Evolutionary conservation across 64 coral and sea anemone genomes (phyloP).

Genomic region (Stylophora pistillata): DNA sequence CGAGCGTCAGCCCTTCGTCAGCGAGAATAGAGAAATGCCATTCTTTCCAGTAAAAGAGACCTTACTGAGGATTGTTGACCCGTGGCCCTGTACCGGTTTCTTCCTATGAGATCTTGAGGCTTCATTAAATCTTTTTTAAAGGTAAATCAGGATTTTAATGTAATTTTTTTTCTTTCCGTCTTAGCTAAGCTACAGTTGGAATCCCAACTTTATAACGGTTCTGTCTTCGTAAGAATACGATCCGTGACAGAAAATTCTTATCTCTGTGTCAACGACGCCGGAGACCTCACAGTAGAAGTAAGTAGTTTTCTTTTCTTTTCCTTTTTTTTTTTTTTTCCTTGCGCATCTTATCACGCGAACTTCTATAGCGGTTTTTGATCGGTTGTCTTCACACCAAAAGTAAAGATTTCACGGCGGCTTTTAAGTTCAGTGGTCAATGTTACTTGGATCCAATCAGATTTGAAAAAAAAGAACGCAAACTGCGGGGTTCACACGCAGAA

Average conservation of each 20-base stretch:
- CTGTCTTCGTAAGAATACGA: neutral
- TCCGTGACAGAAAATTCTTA: constrained; percentile 32
- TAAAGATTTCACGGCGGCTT: too few relatives aligned
- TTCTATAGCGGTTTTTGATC: neutral
- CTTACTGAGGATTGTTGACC: too few relatives aligned
- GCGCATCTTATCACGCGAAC: neutral
- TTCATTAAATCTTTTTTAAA: neutral
- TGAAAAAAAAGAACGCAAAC: too few relatives aligned
- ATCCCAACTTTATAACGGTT: neutral
- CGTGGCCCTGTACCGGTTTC: too few relatives aligned
- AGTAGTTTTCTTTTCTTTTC: neutral
- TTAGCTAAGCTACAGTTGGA: constrained; percentile 26
- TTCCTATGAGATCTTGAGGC: too few relatives aligned
- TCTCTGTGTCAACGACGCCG: constrained; percentile 7
- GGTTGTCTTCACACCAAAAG: neutral
- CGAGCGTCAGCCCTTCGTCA: too few relatives aligned
- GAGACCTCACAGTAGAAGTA: constrained; percentile 28
- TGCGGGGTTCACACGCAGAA: too few relatives aligned
- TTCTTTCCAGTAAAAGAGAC: too few relatives aligned
- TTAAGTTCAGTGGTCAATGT: too few relatives aligned
- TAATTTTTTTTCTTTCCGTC: neutral
- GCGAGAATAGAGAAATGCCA: too few relatives aligned
- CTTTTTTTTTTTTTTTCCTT: neutral
- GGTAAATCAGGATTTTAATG: neutral
- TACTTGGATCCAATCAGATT: too few relatives aligned